Conservation (phyloP, 1,140 invertebrate genomes). For the Brachionus rotundiformis region DNA sequence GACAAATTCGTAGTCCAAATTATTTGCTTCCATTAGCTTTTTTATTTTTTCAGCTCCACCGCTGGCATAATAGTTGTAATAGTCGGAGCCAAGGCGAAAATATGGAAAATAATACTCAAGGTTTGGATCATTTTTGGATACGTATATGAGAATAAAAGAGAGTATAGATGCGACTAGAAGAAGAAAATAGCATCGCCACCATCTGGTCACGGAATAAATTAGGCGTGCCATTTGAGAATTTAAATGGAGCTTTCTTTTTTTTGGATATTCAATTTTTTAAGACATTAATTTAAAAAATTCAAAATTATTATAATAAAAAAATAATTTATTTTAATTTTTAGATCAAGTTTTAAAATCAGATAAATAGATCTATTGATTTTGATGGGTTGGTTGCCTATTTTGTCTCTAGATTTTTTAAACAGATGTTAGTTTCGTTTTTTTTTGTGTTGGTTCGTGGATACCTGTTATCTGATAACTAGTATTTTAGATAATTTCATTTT, state of each 20-base stretch:
- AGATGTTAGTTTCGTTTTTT: too few species aligned
- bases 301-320: not conserved
- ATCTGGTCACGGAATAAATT: constrained; percentile 1
- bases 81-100: constrained; percentile 51
- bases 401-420: too few species aligned
- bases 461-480: too few species aligned
- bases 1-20: constrained; percentile 32
- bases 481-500: too few species aligned
- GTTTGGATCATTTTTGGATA: constrained; percentile 16
- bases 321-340: constrained; percentile 6
- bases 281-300: not conserved
- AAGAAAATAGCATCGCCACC: constrained; percentile 45
- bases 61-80: constrained; percentile 37
- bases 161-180: constrained; percentile 24
- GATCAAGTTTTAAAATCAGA: not conserved
- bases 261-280: not conserved
- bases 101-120: constrained; percentile 44
- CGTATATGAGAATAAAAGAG: constrained; percentile 13
- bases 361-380: not conserved
- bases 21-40: constrained; percentile 44
- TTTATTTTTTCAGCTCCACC: constrained; percentile 31
- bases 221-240: not conserved
- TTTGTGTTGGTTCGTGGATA: too few species aligned
- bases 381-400: not conserved
- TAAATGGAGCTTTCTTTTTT: not conserved